Evolutionary conservation across 2,797 vertebrate species (phyloP), one percentile per base, ranked within the genome.

Genomic region (Gastrophryne carolinensis): DNA sequence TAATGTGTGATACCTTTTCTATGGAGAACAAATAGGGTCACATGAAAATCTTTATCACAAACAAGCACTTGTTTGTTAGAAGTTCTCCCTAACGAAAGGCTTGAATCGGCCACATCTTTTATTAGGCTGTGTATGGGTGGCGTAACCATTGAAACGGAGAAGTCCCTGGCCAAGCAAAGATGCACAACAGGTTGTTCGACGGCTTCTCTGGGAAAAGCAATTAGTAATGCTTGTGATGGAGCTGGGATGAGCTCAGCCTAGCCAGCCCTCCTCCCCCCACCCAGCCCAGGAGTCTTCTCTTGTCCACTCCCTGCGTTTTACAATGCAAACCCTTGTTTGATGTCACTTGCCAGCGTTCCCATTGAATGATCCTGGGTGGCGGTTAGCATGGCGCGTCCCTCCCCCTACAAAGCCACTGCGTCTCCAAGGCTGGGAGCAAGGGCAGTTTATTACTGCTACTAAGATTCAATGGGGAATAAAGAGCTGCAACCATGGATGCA

Each of bases 171-270:
- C 26, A 23, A 30, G 69, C n/a, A 1, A 26, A 69, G 47, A 56
- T 27, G 41, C 21, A 47, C 66, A 63, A 64, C 67, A 71, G 60
- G 75, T 71, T 64, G 52, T 35, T 77, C 11, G 23, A 9, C 27
- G 30, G 57, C 67, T 64, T 44, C 32, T 39, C 41, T 77, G 75
- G 75, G 75, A 64, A 70, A 64, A 57, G 1, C 66, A 70, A 63
- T 75, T 63, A 75, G 73, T 62, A 70, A 76, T 76, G 73, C 49
- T 49, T 64, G 49, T 41, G 64, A 58, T 75, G 30, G n/a, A 47
- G 60, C 37, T 58, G 64, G 60, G 75, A 64, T 72, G 75, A 78
- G 35, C n/a, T 78, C 75, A 78, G 66, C 74, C 65, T 75, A 52
- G 9, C 26, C 41, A 39, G 35, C 9, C 26, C 52, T 61, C 60